Conservation (phyloP, 1,140 invertebrate species). For the Conopomorpha cramerella region DNA sequence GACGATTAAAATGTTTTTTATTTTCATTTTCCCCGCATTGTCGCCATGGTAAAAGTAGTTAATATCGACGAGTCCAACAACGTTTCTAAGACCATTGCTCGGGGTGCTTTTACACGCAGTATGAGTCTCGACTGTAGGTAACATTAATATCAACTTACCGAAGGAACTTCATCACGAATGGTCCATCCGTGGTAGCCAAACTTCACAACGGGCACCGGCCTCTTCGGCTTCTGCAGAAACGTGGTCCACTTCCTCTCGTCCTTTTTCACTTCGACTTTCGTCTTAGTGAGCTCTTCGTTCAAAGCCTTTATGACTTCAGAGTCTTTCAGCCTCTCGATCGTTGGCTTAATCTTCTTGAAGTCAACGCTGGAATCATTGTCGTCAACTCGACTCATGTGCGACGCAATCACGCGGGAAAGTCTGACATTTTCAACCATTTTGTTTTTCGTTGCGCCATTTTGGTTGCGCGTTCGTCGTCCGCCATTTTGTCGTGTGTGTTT, state of each 20-base stretch:
- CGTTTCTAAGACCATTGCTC: too few relatives aligned
- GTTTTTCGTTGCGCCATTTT: too few relatives aligned
- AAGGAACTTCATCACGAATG: conserved; percentile 10
- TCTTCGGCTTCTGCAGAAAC: conserved; percentile 71
- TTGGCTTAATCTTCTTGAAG: conserved; percentile 70
- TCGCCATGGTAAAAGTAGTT: too few relatives aligned
- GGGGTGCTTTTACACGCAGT: too few relatives aligned
- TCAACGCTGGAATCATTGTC: conserved; percentile 62
- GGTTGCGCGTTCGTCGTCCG: too few relatives aligned
- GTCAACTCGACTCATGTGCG: conserved; percentile 30
- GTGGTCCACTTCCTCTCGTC: conserved; percentile 69
- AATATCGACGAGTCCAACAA: too few relatives aligned
- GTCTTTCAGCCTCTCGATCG: conserved; percentile 65
- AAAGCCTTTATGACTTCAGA: conserved; percentile 72
- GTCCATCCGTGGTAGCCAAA: conserved; percentile 20
- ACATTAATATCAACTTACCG: conserved; percentile 10
- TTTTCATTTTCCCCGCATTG: too few relatives aligned
- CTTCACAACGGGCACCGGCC: conserved; percentile 63
- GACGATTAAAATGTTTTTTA: too few relatives aligned
- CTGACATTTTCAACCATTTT: conserved; percentile 23
- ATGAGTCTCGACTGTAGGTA: too few relatives aligned
- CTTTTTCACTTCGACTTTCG: conserved; percentile 49
- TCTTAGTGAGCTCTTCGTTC: conserved; percentile 58
- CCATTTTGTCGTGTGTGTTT: conserved; percentile 4
- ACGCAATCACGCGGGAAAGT: conserved; percentile 25